Percentiles rank a stretch among this genome's conserved stretches.
phyloP scores from a whole-genome alignment of 2,113 vertebrate species.

The Emydura subglobosa region DNA sequence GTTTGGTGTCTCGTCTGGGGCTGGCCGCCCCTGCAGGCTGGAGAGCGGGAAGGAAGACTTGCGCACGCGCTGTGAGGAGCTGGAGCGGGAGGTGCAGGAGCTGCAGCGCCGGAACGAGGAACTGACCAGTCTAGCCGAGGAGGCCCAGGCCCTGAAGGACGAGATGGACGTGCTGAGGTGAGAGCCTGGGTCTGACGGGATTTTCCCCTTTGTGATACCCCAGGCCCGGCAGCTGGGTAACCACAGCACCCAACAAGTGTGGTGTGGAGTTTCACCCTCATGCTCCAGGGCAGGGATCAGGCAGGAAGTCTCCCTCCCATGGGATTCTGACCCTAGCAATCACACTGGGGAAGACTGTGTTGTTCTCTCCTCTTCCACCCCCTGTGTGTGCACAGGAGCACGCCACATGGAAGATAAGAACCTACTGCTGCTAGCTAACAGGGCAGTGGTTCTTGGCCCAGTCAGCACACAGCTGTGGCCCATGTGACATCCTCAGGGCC shows the following conservation, averaged over 20 bases:
- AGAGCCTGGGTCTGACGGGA: conserved; percentile 8
- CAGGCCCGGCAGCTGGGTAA: too few relatives aligned
- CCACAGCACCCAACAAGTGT: too few relatives aligned
- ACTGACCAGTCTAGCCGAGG: conserved; percentile 89
- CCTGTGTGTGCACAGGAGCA: background rate
- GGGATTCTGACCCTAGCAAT: background rate
- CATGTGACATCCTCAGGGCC: too few relatives aligned
- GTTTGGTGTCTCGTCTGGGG: background rate
- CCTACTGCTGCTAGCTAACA: background rate
- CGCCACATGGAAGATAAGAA: background rate
- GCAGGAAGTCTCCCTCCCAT: background rate
- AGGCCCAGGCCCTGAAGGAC: conserved; percentile 89
- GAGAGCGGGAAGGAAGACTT: conserved; percentile 88
- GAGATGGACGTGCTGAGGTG: conserved; percentile 95
- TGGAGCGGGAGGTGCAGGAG: conserved; percentile 83
- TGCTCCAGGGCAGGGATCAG: background rate
- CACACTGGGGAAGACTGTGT: background rate
- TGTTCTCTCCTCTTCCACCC: background rate
- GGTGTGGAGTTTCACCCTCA: background rate
- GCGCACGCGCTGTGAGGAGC: conserved; percentile 74
- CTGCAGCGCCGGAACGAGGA: conserved; percentile 88
- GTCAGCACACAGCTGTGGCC: too few relatives aligned
- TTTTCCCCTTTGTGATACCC: too few relatives aligned
- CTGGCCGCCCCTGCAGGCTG: conserved; percentile 71
- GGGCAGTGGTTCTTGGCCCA: too few relatives aligned